Evolutionary conservation across 37 sponge, comb jelly and placozoan species (phyloP).

Genomic region (Hexactinellida sp.): DNA sequence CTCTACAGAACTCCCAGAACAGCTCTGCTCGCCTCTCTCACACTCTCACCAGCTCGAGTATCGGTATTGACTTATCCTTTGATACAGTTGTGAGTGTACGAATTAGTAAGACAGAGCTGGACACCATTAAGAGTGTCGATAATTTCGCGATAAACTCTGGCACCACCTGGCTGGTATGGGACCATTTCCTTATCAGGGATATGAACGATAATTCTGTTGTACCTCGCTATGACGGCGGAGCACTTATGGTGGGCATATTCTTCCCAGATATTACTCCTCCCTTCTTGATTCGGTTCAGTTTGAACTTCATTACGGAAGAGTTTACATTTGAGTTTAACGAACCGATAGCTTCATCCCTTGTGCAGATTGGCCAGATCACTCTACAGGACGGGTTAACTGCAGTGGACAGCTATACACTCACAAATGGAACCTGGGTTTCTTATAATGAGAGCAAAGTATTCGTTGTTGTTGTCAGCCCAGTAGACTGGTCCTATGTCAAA

Average conservation of each 20-base stretch:
- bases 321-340: constrained; percentile 65
- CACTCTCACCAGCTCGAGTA: not conserved
- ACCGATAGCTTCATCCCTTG: constrained; percentile 48
- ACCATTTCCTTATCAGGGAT: constrained; percentile 24
- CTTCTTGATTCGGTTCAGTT: constrained; percentile 34
- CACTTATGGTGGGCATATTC: constrained; percentile 43
- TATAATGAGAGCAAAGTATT: constrained; percentile 29
- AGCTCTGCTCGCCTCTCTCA: not conserved
- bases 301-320: constrained; percentile 59
- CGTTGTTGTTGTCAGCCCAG: constrained; percentile 32
- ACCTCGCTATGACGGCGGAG: constrained; percentile 29
- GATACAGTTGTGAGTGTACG: constrained; percentile 29
- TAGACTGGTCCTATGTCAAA: constrained; percentile 40
- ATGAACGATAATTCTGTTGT: constrained; percentile 58
- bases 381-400: constrained; percentile 51
- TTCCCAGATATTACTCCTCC: constrained; percentile 58
- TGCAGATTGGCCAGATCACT: constrained; percentile 39
- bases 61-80: not conserved
- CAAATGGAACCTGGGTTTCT: constrained; percentile 29
- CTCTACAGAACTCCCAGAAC: constrained; percentile 19
- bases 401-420: constrained; percentile 38
- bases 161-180: constrained; percentile 42
- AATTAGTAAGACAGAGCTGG: constrained; percentile 40
- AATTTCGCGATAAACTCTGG: constrained; percentile 31
- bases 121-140: constrained; percentile 47